Evolutionary conservation across 2,888 invertebrate genomes (phyloP).

Genomic region (Parascotia fuliginaria): DNA sequence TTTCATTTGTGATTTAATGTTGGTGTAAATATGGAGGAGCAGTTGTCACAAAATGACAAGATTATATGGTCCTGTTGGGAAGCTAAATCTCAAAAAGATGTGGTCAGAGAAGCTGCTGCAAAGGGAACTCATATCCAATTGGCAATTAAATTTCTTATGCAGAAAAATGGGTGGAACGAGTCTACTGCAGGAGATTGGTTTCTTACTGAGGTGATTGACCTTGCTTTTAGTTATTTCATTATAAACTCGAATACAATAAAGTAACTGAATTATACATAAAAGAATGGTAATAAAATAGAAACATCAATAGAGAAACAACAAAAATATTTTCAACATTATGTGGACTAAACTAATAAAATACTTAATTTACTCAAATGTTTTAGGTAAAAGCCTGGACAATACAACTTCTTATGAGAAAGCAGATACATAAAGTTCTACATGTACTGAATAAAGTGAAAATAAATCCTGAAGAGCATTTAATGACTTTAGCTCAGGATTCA

Average conservation of each 20-base stretch:
- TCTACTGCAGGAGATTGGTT: slow-evolving; percentile 84
- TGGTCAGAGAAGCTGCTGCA: slow-evolving; percentile 88
- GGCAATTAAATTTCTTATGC: slow-evolving; percentile 85
- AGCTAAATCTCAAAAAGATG: slow-evolving; percentile 86
- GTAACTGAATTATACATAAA: not conserved
- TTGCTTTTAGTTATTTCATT: slow-evolving; percentile 18
- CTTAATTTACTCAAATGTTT: slow-evolving; percentile 23
- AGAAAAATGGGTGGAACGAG: slow-evolving; percentile 82
- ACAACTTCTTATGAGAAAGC: slow-evolving; percentile 86
- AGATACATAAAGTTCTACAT: slow-evolving; percentile 88
- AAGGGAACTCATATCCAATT: slow-evolving; percentile 88
- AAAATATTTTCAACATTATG: not conserved
- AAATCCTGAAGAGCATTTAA: slow-evolving; percentile 85
- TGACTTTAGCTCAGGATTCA: slow-evolving; percentile 85
- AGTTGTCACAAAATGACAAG: slow-evolving; percentile 83
- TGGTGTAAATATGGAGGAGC: slow-evolving; percentile 69
- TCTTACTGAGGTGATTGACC: slow-evolving; percentile 79
- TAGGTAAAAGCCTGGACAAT: slow-evolving; percentile 88
- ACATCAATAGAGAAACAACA: not conserved
- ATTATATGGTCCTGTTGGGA: slow-evolving; percentile 89
- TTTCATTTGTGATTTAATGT: slow-evolving; percentile 9
- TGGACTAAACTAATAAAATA: not conserved
- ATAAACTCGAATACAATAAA: no score
- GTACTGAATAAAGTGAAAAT: slow-evolving; percentile 87
- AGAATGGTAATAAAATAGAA: no score